Evolutionary conservation across 2,113 vertebrate genomes (phyloP), one percentile per base, ranked within the genome.

Genomic region (Tinamus guttatus): DNA sequence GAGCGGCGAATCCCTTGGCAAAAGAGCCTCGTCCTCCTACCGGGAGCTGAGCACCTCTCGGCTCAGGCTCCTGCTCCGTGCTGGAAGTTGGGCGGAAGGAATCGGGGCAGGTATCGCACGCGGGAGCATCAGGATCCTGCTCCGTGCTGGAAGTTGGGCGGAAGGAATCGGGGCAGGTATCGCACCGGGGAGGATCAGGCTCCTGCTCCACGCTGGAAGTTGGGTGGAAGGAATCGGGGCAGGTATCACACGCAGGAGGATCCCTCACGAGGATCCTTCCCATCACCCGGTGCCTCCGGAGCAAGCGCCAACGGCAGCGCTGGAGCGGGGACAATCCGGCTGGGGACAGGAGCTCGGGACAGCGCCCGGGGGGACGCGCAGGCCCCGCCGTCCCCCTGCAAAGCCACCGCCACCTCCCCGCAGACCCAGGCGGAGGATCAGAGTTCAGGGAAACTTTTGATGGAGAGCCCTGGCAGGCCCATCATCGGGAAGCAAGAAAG

Each of bases 401-500:
- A 38, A 85, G 36, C 8, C 6, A 12, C 13, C 32, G 5, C 20
- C 77, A 47, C 56, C 15, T 15, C 88, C 79, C 78, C 17, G 27
- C 56, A 19, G 14, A 2, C 7, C 51, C 40, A 49, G 5, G 83
- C 58, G 27, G 77, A 52, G 84, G 95, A 94, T 85, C 90, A 88
- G 92, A 97, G 93, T 97, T 94, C 89, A 95, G 92, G 95, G 94
- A 94, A 98, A 98, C 91, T 98, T 97, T 96, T 97, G 97, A 98
- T 97, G 96, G 92, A 97, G 80, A 71, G 90, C 92, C 85, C 93
- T 75, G 94, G 95, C 95, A 96, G 92, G 34, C 94, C 95, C 96
- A 93, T 97, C 95, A 88, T 93, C 59, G 52, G 91, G 96, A 97
- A 96, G 94, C 94, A 94, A 68, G 97, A 98, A 98, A 98, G 98